phyloP scores from a whole-genome alignment of 2,113 vertebrate species.

The Glaucidium brasilianum region DNA sequence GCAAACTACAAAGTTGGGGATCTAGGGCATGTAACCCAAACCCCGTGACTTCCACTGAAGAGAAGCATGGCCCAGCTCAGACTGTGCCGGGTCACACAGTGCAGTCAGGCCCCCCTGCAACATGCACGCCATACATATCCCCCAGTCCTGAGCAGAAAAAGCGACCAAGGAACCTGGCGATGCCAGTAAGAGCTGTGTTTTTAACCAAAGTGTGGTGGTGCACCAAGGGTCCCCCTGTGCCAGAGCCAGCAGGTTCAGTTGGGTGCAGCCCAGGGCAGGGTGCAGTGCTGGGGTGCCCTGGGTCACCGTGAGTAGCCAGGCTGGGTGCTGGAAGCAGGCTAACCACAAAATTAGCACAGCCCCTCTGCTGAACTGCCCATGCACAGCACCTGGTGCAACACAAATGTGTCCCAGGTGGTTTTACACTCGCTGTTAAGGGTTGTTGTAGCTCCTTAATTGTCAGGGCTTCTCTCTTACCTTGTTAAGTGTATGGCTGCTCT shows the following conservation, averaged over 20 bases:
- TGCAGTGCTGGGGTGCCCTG: background rate
- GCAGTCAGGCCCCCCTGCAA: background rate
- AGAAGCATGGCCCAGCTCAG: background rate
- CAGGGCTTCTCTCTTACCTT: background rate
- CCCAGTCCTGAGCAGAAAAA: background rate
- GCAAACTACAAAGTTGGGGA: background rate
- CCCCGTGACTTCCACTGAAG: background rate
- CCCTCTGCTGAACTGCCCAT: background rate
- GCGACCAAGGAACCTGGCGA: background rate
- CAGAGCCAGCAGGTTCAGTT: background rate
- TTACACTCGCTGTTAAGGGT: background rate
- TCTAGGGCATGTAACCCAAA: background rate
- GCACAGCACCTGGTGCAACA: rapidly evolving
- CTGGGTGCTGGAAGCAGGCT: background rate
- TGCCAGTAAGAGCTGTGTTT: background rate
- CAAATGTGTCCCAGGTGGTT: background rate
- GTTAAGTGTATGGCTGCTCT: background rate
- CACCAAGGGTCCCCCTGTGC: rapidly evolving
- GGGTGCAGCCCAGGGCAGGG: background rate
- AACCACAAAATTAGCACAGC: background rate
- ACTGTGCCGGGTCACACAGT: background rate
- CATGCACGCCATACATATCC: no score
- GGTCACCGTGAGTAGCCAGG: background rate
- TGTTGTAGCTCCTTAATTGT: background rate
- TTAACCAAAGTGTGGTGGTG: background rate